A percentile compares a stretch with the other conserved stretches of the same genome.
Conservation (phyloP, 1,140 invertebrate species). For the Laupala kohalensis region DNA sequence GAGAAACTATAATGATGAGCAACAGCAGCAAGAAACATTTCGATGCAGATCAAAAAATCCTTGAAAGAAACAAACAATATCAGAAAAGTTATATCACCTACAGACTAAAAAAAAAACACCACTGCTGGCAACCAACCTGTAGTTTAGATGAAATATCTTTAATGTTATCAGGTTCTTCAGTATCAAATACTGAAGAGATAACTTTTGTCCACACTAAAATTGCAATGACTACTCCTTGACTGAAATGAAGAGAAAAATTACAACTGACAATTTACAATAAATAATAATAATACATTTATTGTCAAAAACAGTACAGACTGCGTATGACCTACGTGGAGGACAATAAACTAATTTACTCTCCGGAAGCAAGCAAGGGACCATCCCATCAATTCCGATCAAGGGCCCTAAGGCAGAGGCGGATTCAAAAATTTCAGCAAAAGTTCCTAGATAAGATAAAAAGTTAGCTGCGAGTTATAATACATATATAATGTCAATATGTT, state of each 20-base stretch:
- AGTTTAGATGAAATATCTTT: slow-evolving; percentile 61
- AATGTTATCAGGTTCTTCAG: slow-evolving; percentile 45
- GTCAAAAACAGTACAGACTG: too few species aligned
- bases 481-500: too few species aligned
- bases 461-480: too few species aligned
- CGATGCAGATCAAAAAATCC: slow-evolving; percentile 93
- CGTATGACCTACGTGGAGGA: too few species aligned
- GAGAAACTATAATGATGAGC: slow-evolving; percentile 93
- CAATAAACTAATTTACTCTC: too few species aligned
- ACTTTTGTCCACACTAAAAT: slow-evolving; percentile 65
- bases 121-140: slow-evolving; percentile 42
- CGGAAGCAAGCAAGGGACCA: too few species aligned
- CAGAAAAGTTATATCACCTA: not conserved
- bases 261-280: not conserved
- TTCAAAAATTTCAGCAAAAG: too few species aligned
- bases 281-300: not conserved
- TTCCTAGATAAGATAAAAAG: too few species aligned
- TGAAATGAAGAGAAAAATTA: slow-evolving; percentile 35
- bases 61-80: slow-evolving; percentile 25
- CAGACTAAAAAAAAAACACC: not conserved
- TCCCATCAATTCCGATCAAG: too few species aligned
- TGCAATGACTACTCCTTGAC: slow-evolving; percentile 83
- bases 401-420: too few species aligned
- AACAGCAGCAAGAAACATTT: slow-evolving; percentile 92
- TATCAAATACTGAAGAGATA: slow-evolving; percentile 57